A percentile compares a stretch with the other conserved stretches of the same genome.
Evolutionary conservation across 2,888 invertebrate species (phyloP).

Genomic region (Aleiodes testaceus): DNA sequence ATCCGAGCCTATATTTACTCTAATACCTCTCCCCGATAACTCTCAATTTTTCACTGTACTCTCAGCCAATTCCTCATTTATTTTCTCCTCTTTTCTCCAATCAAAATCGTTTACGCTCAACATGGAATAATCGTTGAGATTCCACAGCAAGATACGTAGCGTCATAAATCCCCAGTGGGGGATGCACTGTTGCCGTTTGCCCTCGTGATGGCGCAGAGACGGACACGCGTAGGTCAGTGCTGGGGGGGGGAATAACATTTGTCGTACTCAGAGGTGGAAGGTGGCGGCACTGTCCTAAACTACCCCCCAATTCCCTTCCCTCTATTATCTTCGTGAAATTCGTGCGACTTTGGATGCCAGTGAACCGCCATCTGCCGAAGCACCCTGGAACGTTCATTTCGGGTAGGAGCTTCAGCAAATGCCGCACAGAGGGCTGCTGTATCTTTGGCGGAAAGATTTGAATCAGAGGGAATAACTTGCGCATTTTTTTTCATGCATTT

Average conservation of each 20-base stretch:
- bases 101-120: conserved; percentile 68
- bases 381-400: no score
- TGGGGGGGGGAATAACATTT: conserved; percentile 43
- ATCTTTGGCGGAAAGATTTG: no score
- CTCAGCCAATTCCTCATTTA: conserved; percentile 24
- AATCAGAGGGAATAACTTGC: no score
- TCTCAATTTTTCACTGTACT: conserved; percentile 41
- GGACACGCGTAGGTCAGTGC: conserved; percentile 69
- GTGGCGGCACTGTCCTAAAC: conserved; percentile 60
- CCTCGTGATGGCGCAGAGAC: conserved; percentile 58
- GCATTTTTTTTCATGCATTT: no score
- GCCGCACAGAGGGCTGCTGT: no score
- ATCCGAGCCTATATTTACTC: conserved; percentile 71
- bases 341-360: conserved; percentile 48
- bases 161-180: conserved; percentile 36
- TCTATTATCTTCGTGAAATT: conserved; percentile 38
- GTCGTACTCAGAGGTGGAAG: conserved; percentile 44
- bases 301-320: background rate
- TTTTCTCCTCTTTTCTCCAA: conserved; percentile 14
- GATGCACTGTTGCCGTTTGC: conserved; percentile 42
- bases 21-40: conserved; percentile 61
- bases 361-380: conserved; percentile 67
- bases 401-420: no score
- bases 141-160: conserved; percentile 56
- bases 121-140: conserved; percentile 72